Conservation (phyloP, 1,140 invertebrate species). For the Dolichoris vasculosae region DNA sequence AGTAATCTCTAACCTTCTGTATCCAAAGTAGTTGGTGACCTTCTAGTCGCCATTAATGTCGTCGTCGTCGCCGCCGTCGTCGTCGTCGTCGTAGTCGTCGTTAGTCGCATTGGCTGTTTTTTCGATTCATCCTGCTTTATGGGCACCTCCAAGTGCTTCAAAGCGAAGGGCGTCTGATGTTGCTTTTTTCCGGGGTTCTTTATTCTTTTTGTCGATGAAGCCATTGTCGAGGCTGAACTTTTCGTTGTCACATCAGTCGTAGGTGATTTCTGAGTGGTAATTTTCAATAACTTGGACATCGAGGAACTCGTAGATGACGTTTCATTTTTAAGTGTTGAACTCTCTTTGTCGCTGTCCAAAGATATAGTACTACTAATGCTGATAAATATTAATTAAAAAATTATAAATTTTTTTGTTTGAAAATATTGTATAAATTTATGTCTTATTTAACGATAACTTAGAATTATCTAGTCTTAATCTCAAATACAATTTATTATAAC, state of each 20-base stretch:
- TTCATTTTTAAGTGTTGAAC: background rate
- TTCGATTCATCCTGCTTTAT: constrained; percentile 31
- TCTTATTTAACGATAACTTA: background rate
- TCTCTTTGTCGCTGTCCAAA: background rate
- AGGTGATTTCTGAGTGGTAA: background rate
- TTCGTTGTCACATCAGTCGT: background rate
- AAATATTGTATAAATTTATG: background rate
- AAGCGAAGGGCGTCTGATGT: constrained; percentile 44
- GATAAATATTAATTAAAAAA: background rate
- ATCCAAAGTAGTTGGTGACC: background rate
- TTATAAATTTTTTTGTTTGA: background rate
- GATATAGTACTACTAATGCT: background rate
- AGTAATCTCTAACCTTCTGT: background rate
- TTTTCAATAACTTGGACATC: background rate
- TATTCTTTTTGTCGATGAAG: background rate
- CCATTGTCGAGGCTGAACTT: background rate
- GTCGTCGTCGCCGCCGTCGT: background rate
- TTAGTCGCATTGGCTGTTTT: background rate
- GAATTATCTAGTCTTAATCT: too few relatives aligned
- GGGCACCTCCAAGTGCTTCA: constrained; percentile 50
- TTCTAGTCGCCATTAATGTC: background rate
- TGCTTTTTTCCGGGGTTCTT: constrained; percentile 10
- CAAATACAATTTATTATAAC: too few relatives aligned
- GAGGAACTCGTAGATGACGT: background rate
- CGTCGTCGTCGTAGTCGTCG: background rate